phyloP scores from a whole-genome alignment of 2,888 invertebrate species.

The Chaetogeoica ovagalla region DNA sequence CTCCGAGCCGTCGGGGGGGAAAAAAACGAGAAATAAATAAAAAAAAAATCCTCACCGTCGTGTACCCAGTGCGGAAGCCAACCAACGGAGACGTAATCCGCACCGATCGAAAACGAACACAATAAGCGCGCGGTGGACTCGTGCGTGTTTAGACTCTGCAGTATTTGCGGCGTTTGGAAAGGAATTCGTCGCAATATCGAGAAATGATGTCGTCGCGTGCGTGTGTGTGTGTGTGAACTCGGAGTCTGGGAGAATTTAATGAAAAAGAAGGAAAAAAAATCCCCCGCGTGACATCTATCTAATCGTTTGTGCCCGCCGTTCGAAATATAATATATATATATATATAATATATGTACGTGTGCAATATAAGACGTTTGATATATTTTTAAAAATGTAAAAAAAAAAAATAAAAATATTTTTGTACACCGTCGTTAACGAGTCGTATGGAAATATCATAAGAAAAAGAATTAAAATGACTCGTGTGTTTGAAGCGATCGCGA shows the following conservation, averaged over 20 bases:
- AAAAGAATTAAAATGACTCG: too few species aligned
- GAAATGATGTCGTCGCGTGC: background rate
- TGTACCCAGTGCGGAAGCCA: background rate
- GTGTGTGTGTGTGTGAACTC: background rate
- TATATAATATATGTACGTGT: too few species aligned
- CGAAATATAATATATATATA: too few species aligned
- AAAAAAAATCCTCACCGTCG: background rate
- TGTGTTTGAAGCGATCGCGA: too few species aligned
- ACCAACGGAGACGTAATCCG: slow-evolving; percentile 6
- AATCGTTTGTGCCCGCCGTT: too few species aligned
- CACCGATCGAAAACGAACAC: background rate
- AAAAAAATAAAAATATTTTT: too few species aligned
- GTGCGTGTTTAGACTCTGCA: background rate
- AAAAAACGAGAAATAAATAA: background rate
- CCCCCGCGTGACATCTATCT: background rate
- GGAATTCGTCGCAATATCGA: slow-evolving; percentile 47
- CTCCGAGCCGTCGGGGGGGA: too few species aligned
- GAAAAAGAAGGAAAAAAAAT: slow-evolving; percentile 9
- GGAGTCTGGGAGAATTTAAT: slow-evolving; percentile 34
- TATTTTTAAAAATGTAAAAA: too few species aligned
- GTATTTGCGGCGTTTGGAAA: background rate
- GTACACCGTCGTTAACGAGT: too few species aligned
- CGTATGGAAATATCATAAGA: too few species aligned
- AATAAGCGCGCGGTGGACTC: background rate
- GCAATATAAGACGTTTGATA: too few species aligned